These are phyloP conservation scores for Drosophila mulleri DNA, from an alignment of 2,888 invertebrate species.

Conservation along the genomic window DNA sequence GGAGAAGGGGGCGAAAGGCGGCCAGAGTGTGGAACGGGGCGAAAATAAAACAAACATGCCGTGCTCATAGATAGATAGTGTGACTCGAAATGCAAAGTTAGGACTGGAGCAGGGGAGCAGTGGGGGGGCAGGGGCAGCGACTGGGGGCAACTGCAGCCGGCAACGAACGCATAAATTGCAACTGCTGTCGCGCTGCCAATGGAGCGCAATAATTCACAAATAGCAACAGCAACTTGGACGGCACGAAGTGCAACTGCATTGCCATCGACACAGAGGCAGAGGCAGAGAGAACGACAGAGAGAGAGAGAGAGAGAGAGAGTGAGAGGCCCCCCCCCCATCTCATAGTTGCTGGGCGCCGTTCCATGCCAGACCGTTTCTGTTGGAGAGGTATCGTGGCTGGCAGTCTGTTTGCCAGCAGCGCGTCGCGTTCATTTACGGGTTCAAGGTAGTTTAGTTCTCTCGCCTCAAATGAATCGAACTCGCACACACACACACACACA, in stretches of 20 bases:
- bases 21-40: conserved; percentile 9
- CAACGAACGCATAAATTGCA: conserved; percentile 79
- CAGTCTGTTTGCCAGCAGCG: conserved; percentile 31
- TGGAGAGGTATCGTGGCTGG: conserved; percentile 46
- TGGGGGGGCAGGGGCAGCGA: not conserved
- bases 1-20: conserved; percentile 16
- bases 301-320: not conserved
- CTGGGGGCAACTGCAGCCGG: conserved; percentile 53
- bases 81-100: conserved; percentile 22
- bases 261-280: conserved; percentile 9
- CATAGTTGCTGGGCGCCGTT: conserved; percentile 26
- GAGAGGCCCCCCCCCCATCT: not conserved
- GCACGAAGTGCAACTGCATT: conserved; percentile 61
- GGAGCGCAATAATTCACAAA: conserved; percentile 79
- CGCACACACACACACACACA: conserved; percentile 13
- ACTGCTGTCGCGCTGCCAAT: conserved; percentile 74
- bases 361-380: conserved; percentile 26
- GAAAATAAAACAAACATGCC: conserved; percentile 31
- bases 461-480: conserved; percentile 39
- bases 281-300: not conserved
- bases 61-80: conserved; percentile 45
- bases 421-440: conserved; percentile 63
- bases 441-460: conserved; percentile 75
- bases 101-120: not conserved
- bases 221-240: conserved; percentile 58